A percentile compares a stretch with the other conserved stretches of the same genome.
Conservation (phyloP, 2,888 invertebrate species). For the Dione vanillae region DNA sequence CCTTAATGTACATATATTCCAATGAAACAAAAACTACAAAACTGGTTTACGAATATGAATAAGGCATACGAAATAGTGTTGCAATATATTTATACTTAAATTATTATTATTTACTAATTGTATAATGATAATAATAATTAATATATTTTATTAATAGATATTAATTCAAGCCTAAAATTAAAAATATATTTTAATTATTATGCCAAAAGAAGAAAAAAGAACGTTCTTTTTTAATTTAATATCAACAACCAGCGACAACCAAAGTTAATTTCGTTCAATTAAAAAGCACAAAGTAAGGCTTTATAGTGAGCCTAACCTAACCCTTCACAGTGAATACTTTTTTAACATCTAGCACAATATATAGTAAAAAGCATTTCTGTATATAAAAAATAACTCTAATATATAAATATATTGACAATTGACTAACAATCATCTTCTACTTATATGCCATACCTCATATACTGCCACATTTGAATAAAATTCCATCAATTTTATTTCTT, state of each 20-base stretch:
- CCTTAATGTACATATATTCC: background rate
- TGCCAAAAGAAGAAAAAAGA: background rate
- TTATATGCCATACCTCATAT: background rate
- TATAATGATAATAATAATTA: background rate
- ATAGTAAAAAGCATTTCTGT: conserved; percentile 21
- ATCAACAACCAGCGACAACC: conserved; percentile 35
- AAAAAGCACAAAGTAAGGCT: background rate
- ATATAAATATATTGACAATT: conserved; percentile 30
- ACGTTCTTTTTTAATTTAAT: background rate
- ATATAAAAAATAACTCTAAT: conserved; percentile 23
- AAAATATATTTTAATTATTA: background rate
- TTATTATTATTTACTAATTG: background rate
- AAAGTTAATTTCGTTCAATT: conserved; percentile 15
- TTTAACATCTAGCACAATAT: conserved; percentile 8
- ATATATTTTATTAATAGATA: too few relatives aligned
- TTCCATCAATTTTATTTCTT: background rate
- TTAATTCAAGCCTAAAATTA: too few relatives aligned
- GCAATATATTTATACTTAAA: background rate
- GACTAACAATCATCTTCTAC: conserved; percentile 19
- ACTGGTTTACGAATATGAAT: too few relatives aligned
- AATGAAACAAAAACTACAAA: conserved; percentile 4
- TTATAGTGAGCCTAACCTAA: conserved; percentile 6
- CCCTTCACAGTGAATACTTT: conserved; percentile 3
- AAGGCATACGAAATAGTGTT: too few relatives aligned
- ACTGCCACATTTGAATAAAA: conserved; percentile 1